A percentile compares a stretch with the other conserved stretches of the same genome.
These are phyloP conservation scores for Temnothorax rugatulus DNA, from an alignment of 2,888 invertebrate species.

Conservation along the genomic window DNA sequence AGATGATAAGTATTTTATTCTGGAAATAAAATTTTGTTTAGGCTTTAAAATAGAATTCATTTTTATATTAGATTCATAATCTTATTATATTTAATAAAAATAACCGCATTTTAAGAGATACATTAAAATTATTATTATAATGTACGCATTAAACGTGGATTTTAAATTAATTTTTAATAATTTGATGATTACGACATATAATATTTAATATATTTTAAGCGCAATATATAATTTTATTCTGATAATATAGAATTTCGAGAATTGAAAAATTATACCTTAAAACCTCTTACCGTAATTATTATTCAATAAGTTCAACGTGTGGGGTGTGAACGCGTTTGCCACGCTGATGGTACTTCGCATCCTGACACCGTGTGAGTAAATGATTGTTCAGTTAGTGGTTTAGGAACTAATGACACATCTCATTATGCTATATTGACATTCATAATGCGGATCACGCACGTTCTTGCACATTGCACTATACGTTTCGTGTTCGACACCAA, in stretches of 20 bases:
- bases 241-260: no score
- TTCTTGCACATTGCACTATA: not conserved
- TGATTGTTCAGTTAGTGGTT: not conserved
- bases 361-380: not conserved
- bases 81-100: not conserved
- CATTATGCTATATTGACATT: conserved; percentile 1
- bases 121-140: conserved; percentile 1
- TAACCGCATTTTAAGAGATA: not conserved
- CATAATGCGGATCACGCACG: not conserved
- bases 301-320: not conserved
- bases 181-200: no score
- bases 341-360: not conserved
- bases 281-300: not conserved
- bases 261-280: no score
- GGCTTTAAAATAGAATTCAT: not conserved
- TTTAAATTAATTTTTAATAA: no score
- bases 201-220: no score
- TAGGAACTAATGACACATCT: not conserved
- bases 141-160: no score
- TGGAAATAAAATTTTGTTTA: not conserved
- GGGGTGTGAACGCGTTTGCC: not conserved
- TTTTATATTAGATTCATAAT: not conserved
- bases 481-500: not conserved
- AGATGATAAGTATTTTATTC: not conserved
- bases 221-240: no score